phyloP scores from a whole-genome alignment of 2,797 vertebrate species.

The Melanitta fusca region DNA sequence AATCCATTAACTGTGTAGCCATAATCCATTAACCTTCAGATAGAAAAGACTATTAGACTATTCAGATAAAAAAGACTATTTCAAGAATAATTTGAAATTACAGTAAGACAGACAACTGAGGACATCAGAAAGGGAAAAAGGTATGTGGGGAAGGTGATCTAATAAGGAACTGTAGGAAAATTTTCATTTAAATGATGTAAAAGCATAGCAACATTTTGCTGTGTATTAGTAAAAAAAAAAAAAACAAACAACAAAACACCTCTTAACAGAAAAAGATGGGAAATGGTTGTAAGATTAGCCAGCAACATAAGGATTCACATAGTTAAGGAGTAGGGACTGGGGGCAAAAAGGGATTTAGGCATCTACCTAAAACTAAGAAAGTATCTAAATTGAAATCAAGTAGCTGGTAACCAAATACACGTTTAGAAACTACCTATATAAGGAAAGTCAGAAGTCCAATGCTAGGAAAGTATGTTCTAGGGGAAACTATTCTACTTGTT shows the following conservation, averaged over 20 bases:
- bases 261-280: background rate
- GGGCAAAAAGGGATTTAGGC: background rate
- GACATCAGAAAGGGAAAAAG: background rate
- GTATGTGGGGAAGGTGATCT: background rate
- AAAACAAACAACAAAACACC: background rate
- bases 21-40: background rate
- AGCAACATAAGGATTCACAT: background rate
- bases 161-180: background rate
- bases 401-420: background rate
- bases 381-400: background rate
- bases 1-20: background rate
- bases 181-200: background rate
- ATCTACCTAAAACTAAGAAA: background rate
- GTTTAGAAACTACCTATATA: background rate
- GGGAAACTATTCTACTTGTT: fast-evolving
- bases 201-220: background rate
- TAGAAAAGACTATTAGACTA: background rate
- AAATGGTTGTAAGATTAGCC: background rate
- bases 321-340: background rate
- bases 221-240: background rate
- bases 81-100: background rate
- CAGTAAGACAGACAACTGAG: background rate
- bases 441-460: background rate
- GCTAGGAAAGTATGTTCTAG: background rate
- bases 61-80: background rate